Evolutionary conservation across 2,113 vertebrate genomes (phyloP), one percentile per base, ranked within the genome.

Genomic region (Chamaetylas fuelleborni): DNA sequence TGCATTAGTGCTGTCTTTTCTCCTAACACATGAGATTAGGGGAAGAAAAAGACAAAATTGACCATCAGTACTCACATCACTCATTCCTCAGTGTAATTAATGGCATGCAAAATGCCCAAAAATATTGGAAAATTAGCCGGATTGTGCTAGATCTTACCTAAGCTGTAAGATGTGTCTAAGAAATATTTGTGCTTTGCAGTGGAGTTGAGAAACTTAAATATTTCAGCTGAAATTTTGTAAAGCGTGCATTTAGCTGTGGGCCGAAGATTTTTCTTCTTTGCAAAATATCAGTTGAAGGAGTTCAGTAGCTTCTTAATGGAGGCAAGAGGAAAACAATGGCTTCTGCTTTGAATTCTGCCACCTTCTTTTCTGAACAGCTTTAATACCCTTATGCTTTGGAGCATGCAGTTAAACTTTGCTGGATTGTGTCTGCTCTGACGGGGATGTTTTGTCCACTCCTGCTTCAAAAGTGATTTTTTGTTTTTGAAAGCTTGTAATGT

Each of bases 291-390:
- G 36, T 43, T 89, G 77, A 84, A 92, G 89, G 71, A 88, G 57
- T 86, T 95, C 69, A 48, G 40, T 62, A 73, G 20, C 80, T 92
- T 93, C 45, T 90, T 57, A 67, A 78, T 88, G n/a, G n/a, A n/a
- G n/a, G n/a, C n/a, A 81, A 88, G 88, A 73, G 29, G 51, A 80
- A 81, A 93, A 94, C 90, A 92, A 92, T 93, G 42, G 56, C 53
- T 95, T 92, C 56, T 84, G 71, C 91, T 94, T 79, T 86, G 86
- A 89, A 48, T 93, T 92, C 69, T 96, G 86, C 72, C 83, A 91
- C 54, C 48, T 86, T 86, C 71, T 94, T 84, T 93, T 92, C 77
- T 92, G 77, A 86, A 40, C 38, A 58, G 15, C 58, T 95, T 82
- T 66, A 92, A 93, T 86, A 64, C 64, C 38, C n/a, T 64, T 71